phyloP scores from a whole-genome alignment of 1,140 invertebrate species.

The Gryon sp. region DNA sequence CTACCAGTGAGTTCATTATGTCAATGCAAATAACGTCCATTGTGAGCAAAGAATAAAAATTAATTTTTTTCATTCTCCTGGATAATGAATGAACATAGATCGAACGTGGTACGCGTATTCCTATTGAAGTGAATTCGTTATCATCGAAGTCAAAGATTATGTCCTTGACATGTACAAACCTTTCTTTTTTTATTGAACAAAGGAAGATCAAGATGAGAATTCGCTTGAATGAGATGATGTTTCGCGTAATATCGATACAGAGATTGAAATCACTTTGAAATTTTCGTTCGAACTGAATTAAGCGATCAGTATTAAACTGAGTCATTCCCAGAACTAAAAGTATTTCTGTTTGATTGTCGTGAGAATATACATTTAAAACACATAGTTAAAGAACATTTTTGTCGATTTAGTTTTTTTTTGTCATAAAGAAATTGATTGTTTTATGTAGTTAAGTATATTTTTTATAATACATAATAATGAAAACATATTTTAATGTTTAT shows the following conservation, averaged over 20 bases:
- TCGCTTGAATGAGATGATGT: slow-evolving; percentile 4
- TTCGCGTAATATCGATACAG: slow-evolving; percentile 23
- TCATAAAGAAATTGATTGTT: too few species aligned
- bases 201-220: slow-evolving; percentile 11
- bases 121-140: slow-evolving; percentile 47
- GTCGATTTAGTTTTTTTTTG: too few species aligned
- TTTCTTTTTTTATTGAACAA: slow-evolving; percentile 26
- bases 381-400: too few species aligned
- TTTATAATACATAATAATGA: too few species aligned
- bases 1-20: slow-evolving; percentile 23
- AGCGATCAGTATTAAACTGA: too few species aligned
- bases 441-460: too few species aligned
- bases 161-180: slow-evolving; percentile 31
- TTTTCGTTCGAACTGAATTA: too few species aligned
- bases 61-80: slow-evolving; percentile 22
- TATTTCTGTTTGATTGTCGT: too few species aligned
- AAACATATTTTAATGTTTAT: too few species aligned
- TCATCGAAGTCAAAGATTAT: slow-evolving; percentile 55
- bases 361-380: too few species aligned
- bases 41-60: slow-evolving; percentile 41
- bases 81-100: slow-evolving; percentile 17
- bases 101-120: slow-evolving; percentile 6
- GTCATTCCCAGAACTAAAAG: too few species aligned
- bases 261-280: slow-evolving; percentile 12
- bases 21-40: slow-evolving; percentile 36